Evolutionary conservation across 2,113 vertebrate species (phyloP), one percentile per base, ranked within the genome.

Genomic region (Serilophus lunatus): DNA sequence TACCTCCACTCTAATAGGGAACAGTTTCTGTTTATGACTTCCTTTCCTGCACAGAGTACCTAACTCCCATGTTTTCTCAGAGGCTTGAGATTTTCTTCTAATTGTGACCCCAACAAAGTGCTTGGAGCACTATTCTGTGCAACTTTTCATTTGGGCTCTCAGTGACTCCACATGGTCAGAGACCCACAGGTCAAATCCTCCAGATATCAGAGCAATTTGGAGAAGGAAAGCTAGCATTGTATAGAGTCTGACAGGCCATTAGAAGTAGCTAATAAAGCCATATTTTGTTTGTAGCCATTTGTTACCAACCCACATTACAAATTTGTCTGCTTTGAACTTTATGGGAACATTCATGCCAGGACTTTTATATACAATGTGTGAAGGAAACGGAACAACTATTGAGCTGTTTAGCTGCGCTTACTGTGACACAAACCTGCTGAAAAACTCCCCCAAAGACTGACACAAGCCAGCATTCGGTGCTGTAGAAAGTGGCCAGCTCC

Each of bases 271-370:
- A 95, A 97, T 97, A 96, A 97, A 97, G 95, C 94, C 94, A 92
- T 97, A 94, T 96, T 97, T 97, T 96, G 96, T 97, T 97, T 97
- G 97, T 69, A 95, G 89, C 81, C 82, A 74, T 94, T 95, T 95
- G 94, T 96, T 92, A 95, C 80, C 63, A 93, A 88, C 66, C 78
- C 90, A 85, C 86, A 96, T 88, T 82, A 95, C 87, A 95, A 96
- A 94, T 96, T 95, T 88, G 71, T 69, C 86, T 6, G 59, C 96
- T 97, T 95, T 95, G 95, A 96, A 97, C 71, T 95, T 93, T 93
- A 86, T 94, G 93, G 88, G 95, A 92, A 93, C 86, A 81, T 90
- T 95, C 64, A 78, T 86, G 91, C 82, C 91, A 94, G 42, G 82
- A 87, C 91, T 95, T 90, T 82, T 89, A 70, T 76, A 96, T 92